These are phyloP conservation scores for Mythimna ferrago DNA, from an alignment of 2,888 invertebrate species.

Conservation along the genomic window DNA sequence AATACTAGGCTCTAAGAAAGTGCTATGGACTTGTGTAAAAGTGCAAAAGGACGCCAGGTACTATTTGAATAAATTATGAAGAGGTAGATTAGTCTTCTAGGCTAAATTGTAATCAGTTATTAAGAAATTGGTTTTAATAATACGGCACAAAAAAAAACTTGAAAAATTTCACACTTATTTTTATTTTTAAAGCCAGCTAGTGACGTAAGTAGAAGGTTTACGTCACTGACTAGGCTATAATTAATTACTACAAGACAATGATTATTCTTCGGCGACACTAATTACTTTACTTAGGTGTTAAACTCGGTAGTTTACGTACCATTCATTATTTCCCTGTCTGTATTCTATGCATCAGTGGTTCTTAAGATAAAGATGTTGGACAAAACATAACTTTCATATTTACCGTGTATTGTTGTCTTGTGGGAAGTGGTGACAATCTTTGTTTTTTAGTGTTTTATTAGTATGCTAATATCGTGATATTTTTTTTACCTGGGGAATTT, in stretches of 20 bases:
- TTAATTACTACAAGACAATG: constrained; percentile 35
- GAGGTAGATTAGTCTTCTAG: too few species aligned
- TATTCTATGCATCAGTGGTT: constrained; percentile 36
- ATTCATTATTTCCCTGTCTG: constrained; percentile 27
- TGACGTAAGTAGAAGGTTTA: background rate
- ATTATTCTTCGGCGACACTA: constrained; percentile 13
- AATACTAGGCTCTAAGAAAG: too few species aligned
- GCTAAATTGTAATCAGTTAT: too few species aligned
- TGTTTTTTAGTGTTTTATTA: constrained; percentile 31
- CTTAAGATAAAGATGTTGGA: constrained; percentile 39
- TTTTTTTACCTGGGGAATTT: too few species aligned
- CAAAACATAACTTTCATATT: constrained; percentile 55
- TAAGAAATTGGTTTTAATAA: too few species aligned
- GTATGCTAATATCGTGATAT: background rate
- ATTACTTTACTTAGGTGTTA: constrained; percentile 28
- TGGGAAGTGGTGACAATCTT: constrained; percentile 40
- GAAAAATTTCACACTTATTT: background rate
- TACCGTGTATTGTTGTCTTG: constrained; percentile 44
- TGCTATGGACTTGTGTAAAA: too few species aligned
- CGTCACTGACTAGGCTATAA: background rate
- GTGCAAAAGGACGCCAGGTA: too few species aligned
- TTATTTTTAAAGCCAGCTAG: background rate
- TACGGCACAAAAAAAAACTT: too few species aligned
- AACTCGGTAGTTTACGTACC: constrained; percentile 20
- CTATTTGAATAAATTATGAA: too few species aligned